phyloP scores from a whole-genome alignment of 2,113 vertebrate genomes.

The Aldabrachelys gigantea region DNA sequence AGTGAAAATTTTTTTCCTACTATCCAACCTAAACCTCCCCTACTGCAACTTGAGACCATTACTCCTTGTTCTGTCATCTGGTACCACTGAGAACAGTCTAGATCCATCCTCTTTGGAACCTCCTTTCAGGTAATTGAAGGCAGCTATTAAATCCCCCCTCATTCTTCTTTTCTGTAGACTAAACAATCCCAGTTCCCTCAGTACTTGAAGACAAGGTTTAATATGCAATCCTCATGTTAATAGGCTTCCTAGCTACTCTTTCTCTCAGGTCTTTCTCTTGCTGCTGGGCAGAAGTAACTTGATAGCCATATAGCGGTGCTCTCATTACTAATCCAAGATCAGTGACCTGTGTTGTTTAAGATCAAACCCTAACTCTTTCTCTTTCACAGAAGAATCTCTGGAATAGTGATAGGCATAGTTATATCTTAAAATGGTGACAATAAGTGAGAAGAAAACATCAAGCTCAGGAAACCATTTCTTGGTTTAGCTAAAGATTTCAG shows the following conservation, averaged over 20 bases:
- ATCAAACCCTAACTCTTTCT: background rate
- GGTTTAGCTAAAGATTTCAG: background rate
- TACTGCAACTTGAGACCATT: too few species aligned
- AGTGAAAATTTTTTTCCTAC: too few species aligned
- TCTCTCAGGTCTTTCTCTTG: background rate
- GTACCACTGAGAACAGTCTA: too few species aligned
- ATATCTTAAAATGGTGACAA: background rate
- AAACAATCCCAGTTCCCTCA: too few species aligned
- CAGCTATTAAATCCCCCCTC: too few species aligned
- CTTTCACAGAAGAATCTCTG: background rate
- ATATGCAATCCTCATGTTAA: background rate
- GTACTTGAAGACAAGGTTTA: background rate
- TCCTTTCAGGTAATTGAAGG: too few species aligned
- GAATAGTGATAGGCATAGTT: background rate
- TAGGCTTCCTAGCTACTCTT: background rate
- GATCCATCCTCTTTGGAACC: too few species aligned
- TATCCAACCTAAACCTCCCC: too few species aligned
- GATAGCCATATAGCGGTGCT: background rate
- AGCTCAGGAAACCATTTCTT: background rate
- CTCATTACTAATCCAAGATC: background rate
- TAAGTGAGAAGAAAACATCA: background rate
- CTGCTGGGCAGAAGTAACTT: too few species aligned
- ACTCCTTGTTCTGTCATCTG: too few species aligned
- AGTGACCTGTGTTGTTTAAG: background rate
- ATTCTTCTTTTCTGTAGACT: too few species aligned